Conservation (phyloP, 2,797 vertebrate genomes). For the Pangasius sanitwongsei region DNA sequence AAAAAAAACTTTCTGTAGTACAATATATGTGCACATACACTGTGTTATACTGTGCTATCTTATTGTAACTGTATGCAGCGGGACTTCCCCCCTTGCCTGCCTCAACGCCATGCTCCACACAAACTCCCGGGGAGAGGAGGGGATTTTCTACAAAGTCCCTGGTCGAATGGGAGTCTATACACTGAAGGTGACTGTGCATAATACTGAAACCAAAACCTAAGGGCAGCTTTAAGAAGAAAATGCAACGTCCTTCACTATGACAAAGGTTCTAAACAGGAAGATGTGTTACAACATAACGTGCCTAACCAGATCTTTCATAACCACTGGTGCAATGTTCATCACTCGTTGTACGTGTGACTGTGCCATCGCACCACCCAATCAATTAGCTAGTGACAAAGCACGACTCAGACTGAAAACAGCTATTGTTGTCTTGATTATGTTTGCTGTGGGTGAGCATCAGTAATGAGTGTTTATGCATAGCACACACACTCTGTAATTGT, state of each 20-base stretch:
- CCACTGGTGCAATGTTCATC: slow-evolving; percentile 3
- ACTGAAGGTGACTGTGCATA: slow-evolving; percentile 82
- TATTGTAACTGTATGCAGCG: slow-evolving; percentile 73
- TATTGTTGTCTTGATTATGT: not conserved
- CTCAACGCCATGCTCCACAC: slow-evolving; percentile 98
- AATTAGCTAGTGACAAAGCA: slow-evolving; percentile 17
- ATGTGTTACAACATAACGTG: slow-evolving; percentile 22
- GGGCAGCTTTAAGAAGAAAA: not conserved
- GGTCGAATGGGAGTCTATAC: slow-evolving; percentile 98
- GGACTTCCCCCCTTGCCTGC: slow-evolving; percentile 96
- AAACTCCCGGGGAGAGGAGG: slow-evolving; percentile 95
- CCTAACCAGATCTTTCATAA: slow-evolving; percentile 21
- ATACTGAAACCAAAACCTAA: slow-evolving; percentile 9
- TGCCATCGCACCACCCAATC: not conserved
- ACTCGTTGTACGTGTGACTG: not conserved
- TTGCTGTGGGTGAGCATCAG: not conserved
- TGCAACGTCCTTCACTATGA: not conserved
- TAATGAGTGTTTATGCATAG: slow-evolving; percentile 17
- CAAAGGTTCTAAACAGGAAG: slow-evolving; percentile 31
- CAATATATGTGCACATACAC: not conserved
- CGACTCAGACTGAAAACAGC: slow-evolving; percentile 11
- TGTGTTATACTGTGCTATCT: slow-evolving; percentile 20
- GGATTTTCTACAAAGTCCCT: slow-evolving; percentile 98
- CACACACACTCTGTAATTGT: not conserved
- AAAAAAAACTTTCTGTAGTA: not conserved